Percentiles rank a stretch among this genome's conserved stretches.
These are phyloP conservation scores for Choloepus didactylus DNA, from an alignment of 2,797 vertebrate genomes.

Conservation along the genomic window DNA sequence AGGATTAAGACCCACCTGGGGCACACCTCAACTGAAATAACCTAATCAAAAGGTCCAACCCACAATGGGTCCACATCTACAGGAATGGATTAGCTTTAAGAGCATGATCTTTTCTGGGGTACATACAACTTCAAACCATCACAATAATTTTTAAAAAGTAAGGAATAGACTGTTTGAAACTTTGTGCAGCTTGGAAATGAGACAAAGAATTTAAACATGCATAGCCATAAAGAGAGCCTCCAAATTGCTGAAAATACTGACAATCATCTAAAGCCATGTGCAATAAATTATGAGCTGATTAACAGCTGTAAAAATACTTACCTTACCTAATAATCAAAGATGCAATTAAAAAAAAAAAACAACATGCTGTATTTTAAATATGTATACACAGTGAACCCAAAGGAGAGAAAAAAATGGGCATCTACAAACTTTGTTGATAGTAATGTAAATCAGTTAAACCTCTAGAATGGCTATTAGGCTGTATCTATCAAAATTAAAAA, in stretches of 20 bases:
- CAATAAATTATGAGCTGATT: constrained; percentile 67
- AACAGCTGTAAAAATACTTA: constrained; percentile 47
- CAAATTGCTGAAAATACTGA: constrained; percentile 20
- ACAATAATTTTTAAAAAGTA: neutral
- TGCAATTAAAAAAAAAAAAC: neutral
- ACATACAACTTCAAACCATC: too few species aligned
- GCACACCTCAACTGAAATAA: too few species aligned
- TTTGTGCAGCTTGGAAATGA: neutral
- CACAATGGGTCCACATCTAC: too few species aligned
- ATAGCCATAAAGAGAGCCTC: neutral
- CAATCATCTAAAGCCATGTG: neutral
- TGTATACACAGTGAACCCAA: neutral
- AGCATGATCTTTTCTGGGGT: too few species aligned
- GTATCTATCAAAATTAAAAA: neutral
- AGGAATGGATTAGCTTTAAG: too few species aligned
- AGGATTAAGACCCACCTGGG: too few species aligned
- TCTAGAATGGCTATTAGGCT: neutral
- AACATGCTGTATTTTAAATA: constrained; percentile 8
- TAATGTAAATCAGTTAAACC: neutral
- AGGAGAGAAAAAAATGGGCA: neutral
- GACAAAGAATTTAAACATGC: constrained; percentile 51
- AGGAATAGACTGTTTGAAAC: neutral
- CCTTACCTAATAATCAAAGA: constrained; percentile 39
- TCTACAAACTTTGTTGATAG: constrained; percentile 6
- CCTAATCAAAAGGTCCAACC: too few species aligned